A percentile compares a stretch with the other conserved stretches of the same genome.
These are phyloP conservation scores for Nezara viridula DNA, from an alignment of 2,888 invertebrate species.

Conservation along the genomic window DNA sequence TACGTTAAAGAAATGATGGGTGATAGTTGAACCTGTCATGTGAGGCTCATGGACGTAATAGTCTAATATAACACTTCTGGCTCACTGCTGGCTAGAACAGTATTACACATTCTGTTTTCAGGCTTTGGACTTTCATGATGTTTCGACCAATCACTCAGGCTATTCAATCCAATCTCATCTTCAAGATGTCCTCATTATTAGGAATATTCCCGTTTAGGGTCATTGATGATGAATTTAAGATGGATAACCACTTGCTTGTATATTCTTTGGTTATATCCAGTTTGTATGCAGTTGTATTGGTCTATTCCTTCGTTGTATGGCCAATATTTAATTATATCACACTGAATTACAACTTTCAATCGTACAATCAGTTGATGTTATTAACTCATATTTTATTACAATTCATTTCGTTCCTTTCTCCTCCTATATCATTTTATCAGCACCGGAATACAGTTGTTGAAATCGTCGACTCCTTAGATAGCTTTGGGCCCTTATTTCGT, in stretches of 20 bases:
- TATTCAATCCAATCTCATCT: neutral
- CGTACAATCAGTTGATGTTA: too few relatives aligned
- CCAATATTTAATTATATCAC: too few relatives aligned
- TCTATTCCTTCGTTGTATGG: too few relatives aligned
- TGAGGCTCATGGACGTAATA: too few relatives aligned
- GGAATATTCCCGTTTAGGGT: neutral
- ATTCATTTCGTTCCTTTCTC: neutral
- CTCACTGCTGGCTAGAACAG: too few relatives aligned
- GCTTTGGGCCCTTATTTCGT: neutral
- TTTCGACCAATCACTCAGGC: too few relatives aligned
- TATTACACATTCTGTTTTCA: too few relatives aligned
- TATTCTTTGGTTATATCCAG: neutral
- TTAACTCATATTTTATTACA: neutral
- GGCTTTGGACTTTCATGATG: too few relatives aligned
- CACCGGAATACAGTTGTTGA: neutral
- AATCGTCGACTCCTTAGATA: neutral
- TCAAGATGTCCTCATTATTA: neutral
- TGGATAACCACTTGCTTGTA: neutral
- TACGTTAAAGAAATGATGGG: too few relatives aligned
- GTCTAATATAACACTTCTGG: too few relatives aligned
- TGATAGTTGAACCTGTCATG: too few relatives aligned
- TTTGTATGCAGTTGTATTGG: neutral
- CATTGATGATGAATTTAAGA: neutral
- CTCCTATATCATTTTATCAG: neutral
- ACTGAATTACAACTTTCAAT: neutral